phyloP scores from a whole-genome alignment of 2,888 invertebrate genomes.

The Melieria picta region DNA sequence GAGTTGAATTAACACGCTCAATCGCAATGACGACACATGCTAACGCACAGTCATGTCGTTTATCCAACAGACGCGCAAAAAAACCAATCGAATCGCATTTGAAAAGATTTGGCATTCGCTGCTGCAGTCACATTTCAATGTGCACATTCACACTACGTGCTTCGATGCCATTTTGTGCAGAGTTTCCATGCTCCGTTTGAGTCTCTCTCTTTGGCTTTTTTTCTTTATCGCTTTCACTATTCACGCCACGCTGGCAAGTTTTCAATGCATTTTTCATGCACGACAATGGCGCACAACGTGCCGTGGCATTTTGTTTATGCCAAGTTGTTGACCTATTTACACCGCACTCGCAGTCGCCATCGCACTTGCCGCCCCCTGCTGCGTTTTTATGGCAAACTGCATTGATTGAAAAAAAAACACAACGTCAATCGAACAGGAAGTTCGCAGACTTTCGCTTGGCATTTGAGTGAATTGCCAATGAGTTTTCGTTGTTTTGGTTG shows the following conservation, averaged over 20 bases:
- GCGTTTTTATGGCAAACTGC: not conserved
- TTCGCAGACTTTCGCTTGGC: too few species aligned
- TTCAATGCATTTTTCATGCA: constrained; percentile 24
- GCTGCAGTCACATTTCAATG: not conserved
- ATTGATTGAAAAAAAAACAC: not conserved
- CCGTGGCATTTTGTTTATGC: constrained; percentile 17
- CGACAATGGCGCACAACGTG: constrained; percentile 13
- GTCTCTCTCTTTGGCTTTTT: not conserved
- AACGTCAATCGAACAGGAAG: too few species aligned
- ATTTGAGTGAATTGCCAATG: too few species aligned
- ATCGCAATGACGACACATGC: too few species aligned
- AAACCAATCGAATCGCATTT: not conserved
- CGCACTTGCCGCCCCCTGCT: not conserved
- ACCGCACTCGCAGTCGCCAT: not conserved
- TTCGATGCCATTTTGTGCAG: constrained; percentile 6
- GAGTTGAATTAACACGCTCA: not conserved
- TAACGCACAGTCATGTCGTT: too few species aligned
- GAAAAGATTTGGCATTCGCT: not conserved
- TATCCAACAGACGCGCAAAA: too few species aligned
- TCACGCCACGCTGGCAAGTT: constrained; percentile 8
- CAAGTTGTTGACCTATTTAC: constrained; percentile 23
- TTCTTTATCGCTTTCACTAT: not conserved
- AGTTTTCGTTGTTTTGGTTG: too few species aligned
- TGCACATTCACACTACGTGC: not conserved
- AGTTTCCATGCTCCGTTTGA: not conserved